Conservation (phyloP, 2,113 vertebrate genomes). For the Pelodiscus sinensis region DNA sequence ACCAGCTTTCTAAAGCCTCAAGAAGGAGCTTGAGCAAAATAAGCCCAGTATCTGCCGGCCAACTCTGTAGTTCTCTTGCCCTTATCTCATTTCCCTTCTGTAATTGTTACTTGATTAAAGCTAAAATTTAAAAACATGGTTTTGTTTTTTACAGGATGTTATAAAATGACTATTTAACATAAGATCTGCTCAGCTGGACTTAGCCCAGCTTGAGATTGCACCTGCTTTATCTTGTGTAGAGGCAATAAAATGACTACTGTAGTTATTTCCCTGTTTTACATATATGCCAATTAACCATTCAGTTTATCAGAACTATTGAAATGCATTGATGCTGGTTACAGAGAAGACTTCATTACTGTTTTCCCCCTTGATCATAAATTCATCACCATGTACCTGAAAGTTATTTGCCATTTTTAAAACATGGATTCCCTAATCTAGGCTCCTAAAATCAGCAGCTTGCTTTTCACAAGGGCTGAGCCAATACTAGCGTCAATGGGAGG, state of each 20-base stretch:
- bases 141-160: constrained; percentile 33
- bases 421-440: neutral
- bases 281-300: neutral
- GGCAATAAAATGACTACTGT: constrained; percentile 48
- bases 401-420: neutral
- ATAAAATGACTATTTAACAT: constrained; percentile 9
- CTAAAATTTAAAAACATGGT: constrained; percentile 3
- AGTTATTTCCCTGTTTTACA: constrained; percentile 27
- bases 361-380: constrained; percentile 28
- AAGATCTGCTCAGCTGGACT: constrained; percentile 38
- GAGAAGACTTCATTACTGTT: constrained; percentile 36
- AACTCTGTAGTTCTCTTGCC: constrained; percentile 10
- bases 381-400: constrained; percentile 11
- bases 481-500: neutral
- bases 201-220: constrained; percentile 43
- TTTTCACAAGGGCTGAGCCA: neutral
- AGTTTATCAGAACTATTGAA: constrained; percentile 24
- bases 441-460: neutral
- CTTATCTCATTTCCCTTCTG: constrained; percentile 18
- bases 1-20: neutral
- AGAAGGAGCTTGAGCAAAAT: neutral
- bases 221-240: constrained; percentile 2
- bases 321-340: neutral
- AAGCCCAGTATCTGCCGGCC: neutral
- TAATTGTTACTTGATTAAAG: constrained; percentile 3